Evolutionary conservation across 2,797 vertebrate species (phyloP), one percentile per base, ranked within the genome.

Genomic region (Micromesistius poutassou): DNA sequence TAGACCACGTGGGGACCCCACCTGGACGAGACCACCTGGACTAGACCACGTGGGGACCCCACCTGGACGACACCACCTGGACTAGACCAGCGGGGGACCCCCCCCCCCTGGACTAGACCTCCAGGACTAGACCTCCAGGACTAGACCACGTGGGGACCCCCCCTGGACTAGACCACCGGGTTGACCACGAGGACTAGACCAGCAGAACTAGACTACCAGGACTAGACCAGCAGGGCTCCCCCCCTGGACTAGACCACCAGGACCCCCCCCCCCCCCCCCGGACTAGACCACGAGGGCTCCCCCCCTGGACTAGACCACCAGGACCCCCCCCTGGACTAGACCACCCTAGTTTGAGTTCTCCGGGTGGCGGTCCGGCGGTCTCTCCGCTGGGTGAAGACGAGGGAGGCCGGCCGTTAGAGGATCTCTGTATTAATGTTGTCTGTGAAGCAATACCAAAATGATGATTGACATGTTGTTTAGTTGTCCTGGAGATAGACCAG

Each of bases 51-150:
- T 4, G 33, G 33, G 33, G 19, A 5, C 66, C n/a, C 13, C 78
- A n/a, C 87, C 90, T 90, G 55, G 98, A 99, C 98, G 99, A 0
- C 95, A 81, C 22, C 14, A 75, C 38, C 75, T n/a, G 6, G 12
- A 71, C 28, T 30, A 90, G 82, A 85, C 71, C 76, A 79, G 12
- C 70, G 0, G 30, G 30, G 5, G n/a, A n/a, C n/a, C n/a, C n/a
- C n/a, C n/a, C 7, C 13, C 78, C 42, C 73, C 25, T 70, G 40
- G 25, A 13, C 68, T 16, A 71, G 95, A 81, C 22, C 14, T 73
- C 36, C 75, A 25, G 6, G 12, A 62, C 28, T 30, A 90, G 82
- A 85, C 71, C 76, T 79, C 42, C 75, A 22, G 5, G 10, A 70
- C 25, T 70, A 71, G 95, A 81, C 22, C 14, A 73, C 38, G 74